Evolutionary conservation across 2,888 invertebrate species (phyloP).

Genomic region (Drosophila picticornis): DNA sequence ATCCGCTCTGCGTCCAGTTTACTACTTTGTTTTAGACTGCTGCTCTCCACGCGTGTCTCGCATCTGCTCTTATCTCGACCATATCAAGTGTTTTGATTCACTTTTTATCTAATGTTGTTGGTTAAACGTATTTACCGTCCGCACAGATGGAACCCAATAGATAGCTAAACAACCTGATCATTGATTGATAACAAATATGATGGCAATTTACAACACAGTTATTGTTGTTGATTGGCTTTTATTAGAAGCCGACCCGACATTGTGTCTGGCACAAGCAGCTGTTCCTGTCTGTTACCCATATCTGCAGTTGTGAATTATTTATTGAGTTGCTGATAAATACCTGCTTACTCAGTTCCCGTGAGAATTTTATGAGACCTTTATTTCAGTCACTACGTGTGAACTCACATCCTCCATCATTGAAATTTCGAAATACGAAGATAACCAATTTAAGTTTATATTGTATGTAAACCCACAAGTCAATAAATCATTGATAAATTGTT

Average conservation of each 20-base stretch:
- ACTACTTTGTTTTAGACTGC: conserved; percentile 31
- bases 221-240: conserved; percentile 17
- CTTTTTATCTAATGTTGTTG: conserved; percentile 17
- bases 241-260: conserved; percentile 26
- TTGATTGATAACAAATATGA: conserved; percentile 33
- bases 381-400: neutral
- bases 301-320: conserved; percentile 18
- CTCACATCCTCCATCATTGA: neutral
- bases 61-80: conserved; percentile 32
- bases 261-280: conserved; percentile 28
- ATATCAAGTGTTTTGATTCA: conserved; percentile 35
- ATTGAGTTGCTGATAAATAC: conserved; percentile 3
- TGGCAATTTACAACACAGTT: conserved; percentile 18
- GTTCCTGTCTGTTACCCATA: conserved; percentile 19
- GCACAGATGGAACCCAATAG: conserved; percentile 6
- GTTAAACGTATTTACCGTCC: conserved; percentile 18
- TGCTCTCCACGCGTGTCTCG: conserved; percentile 5
- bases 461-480: neutral
- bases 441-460: neutral
- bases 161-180: conserved; percentile 20
- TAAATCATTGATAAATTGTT: conserved; percentile 8
- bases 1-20: conserved; percentile 26
- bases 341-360: conserved; percentile 9
- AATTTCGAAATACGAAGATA: neutral
- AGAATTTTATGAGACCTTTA: neutral